Evolutionary conservation across 2,888 invertebrate genomes (phyloP), one percentile per base, ranked within the genome.

Genomic region (Calliphora vomitoria): DNA sequence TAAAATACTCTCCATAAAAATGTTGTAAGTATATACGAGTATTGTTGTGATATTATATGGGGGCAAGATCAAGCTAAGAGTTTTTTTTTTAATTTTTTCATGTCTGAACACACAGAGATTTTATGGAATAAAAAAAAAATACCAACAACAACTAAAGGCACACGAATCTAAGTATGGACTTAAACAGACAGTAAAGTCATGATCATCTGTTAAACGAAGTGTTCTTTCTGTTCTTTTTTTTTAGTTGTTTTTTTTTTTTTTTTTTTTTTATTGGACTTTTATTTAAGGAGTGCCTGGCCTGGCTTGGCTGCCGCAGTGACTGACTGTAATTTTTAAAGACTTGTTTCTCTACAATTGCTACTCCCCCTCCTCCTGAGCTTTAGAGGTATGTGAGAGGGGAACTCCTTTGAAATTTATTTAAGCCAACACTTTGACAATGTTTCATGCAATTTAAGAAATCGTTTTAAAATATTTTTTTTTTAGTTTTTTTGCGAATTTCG

Each of bases 401-500:
- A 71, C 44, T 64, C 71, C 71, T 78, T 83, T 62, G 50, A 82
- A 82, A 75, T 62, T 25, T 82, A 69, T 82, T 82, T 76, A 50
- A 76, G 76, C 76, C 78, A 76, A 76, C 76, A 76, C 69, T 78
- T 83, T 83, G 83, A 78, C 78, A 83, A 83, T 78, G 71, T 83
- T 64, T 83, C 71, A 55, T 78, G 71, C 71, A 78, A 72, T 83
- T 78, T 78, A 55, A 71, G 83, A 64, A 78, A 55, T 78, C 64
- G 78, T 64, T 66, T 90, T 89, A 90, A 88, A 89, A 91, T 90
- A 88, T 90, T 89, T 89, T 89, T 90, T 76, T 82, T 60, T 69
- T 47, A 60, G 50, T 89, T 89, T 90, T 76, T 82, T 60, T 69
- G 58, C 68, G 50, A 75, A 69, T 85, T 83, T 85, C 66, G 62